phyloP scores from a whole-genome alignment of 2,888 invertebrate species.

The Lobophora halterata region DNA sequence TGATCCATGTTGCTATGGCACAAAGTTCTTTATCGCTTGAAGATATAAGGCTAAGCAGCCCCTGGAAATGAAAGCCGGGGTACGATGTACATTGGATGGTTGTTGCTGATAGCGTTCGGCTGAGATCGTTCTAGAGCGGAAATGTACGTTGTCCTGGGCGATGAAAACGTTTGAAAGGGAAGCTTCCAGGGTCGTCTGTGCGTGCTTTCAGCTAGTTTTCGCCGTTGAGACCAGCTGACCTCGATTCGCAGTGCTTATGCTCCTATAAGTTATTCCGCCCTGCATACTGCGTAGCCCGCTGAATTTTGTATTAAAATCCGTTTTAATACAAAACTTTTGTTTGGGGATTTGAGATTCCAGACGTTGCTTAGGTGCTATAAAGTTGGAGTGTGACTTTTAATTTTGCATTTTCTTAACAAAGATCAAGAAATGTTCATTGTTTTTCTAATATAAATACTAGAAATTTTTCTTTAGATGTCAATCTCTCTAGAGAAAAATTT shows the following conservation, averaged over 20 bases:
- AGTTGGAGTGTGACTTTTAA: not conserved
- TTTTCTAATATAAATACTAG: too few species aligned
- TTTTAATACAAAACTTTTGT: conserved; percentile 38
- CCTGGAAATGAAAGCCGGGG: conserved; percentile 31
- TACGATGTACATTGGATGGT: conserved; percentile 33
- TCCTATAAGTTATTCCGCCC: conserved; percentile 71
- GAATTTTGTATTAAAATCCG: conserved; percentile 43
- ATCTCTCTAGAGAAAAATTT: too few species aligned
- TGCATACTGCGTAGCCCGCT: conserved; percentile 60
- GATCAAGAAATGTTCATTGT: too few species aligned
- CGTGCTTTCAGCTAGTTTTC: conserved; percentile 72
- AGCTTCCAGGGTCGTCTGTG: conserved; percentile 48
- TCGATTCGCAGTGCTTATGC: conserved; percentile 72
- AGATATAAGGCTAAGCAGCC: conserved; percentile 21
- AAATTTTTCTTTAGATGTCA: too few species aligned
- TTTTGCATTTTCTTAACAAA: too few species aligned
- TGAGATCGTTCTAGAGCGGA: conserved; percentile 24
- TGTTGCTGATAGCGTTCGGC: conserved; percentile 11
- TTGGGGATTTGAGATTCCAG: conserved; percentile 22
- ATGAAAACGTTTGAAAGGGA: conserved; percentile 27
- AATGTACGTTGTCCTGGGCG: conserved; percentile 31
- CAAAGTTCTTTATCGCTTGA: conserved; percentile 14
- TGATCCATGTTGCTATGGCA: conserved; percentile 35
- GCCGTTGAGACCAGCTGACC: conserved; percentile 65
- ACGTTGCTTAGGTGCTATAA: conserved; percentile 14